Percentiles rank a stretch among this genome's conserved stretches.
Evolutionary conservation across 2,797 vertebrate species (phyloP).

Genomic region (Acanthopagrus latus): DNA sequence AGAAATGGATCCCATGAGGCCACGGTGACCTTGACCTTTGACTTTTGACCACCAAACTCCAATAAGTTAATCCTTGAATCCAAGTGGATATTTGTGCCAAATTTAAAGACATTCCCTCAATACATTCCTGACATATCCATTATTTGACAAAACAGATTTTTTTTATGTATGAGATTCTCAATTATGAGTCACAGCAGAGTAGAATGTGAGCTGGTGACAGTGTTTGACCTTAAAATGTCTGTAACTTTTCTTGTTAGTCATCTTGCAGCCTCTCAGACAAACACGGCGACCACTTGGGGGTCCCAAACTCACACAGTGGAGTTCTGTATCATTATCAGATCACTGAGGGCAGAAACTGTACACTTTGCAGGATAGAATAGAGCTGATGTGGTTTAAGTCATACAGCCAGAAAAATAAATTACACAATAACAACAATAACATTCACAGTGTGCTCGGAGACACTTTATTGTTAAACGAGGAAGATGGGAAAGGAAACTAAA

Average conservation of each 20-base stretch:
- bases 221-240: too few species aligned
- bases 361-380: slow-evolving; percentile 49
- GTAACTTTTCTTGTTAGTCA: background rate
- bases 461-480: slow-evolving; percentile 43
- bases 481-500: slow-evolving; percentile 39
- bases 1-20: too few species aligned
- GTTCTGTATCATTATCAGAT: background rate
- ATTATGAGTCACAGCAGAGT: too few species aligned
- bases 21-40: too few species aligned
- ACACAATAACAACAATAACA: slow-evolving; percentile 59
- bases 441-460: slow-evolving; percentile 32
- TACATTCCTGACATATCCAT: too few species aligned
- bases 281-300: background rate
- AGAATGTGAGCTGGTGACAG: too few species aligned
- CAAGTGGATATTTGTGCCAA: too few species aligned
- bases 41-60: too few species aligned
- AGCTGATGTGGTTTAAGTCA: slow-evolving; percentile 42
- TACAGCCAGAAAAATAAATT: slow-evolving; percentile 53
- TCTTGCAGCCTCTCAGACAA: background rate
- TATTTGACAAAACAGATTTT: too few species aligned
- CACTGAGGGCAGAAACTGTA: slow-evolving; percentile 34
- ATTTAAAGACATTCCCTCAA: too few species aligned
- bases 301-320: background rate
- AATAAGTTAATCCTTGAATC: too few species aligned
- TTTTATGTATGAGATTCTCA: too few species aligned